Base-by-base conservation (phyloP, 2,888 invertebrate species). In the Camptogramma bilineatum region DNA sequence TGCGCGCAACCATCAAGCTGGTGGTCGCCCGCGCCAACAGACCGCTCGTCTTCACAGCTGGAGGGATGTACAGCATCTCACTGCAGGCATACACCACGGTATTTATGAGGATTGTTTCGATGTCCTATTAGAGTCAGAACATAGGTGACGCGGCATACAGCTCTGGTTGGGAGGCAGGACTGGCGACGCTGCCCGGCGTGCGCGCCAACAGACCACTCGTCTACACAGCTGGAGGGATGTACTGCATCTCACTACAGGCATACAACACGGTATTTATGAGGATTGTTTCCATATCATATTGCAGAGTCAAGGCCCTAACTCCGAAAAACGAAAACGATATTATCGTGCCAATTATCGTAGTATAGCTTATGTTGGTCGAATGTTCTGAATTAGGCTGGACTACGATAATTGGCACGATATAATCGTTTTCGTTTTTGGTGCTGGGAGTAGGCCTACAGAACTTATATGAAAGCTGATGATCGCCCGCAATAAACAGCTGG, bases 161-260 rank as follows among this genome's bases (percentile, higher is more conserved):
- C 48, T 90, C 88, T 0, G 83, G 86, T 0, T 92, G 91, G 91
- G 90, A 92, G 69, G 59, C 73, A 0, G 90, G 91, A 0, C 51
- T 85, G 19, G 73, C 81, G 0, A 67, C 64, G 1, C 69, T 83
- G 0, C 83, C 85, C 0, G 87, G 88, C 18, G 75, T 79, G 0
- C 79, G 91, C 0, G 83, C 89, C 9, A 84, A 81, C 68, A 88
- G 82, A 24, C 89, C 90, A 0, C 63, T 90, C 0, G 75, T 86
- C 0, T 80, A 92, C 48, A 79, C 85, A 7, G 92, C 91, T 1
- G 91, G 91, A 1, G 91, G 90, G 2, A 85, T 90, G 82, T 90
- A 89, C 62, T 81, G 84, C 4, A 76, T 92, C 0, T 88, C 89
- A 0, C 78, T 91, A 5, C 72, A 76, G 4, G 85, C 91, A 1